Percentiles rank a stretch among this genome's conserved stretches.
phyloP scores from a whole-genome alignment of 2,888 invertebrate species.

The Spatulosminthurus flaviceps region DNA sequence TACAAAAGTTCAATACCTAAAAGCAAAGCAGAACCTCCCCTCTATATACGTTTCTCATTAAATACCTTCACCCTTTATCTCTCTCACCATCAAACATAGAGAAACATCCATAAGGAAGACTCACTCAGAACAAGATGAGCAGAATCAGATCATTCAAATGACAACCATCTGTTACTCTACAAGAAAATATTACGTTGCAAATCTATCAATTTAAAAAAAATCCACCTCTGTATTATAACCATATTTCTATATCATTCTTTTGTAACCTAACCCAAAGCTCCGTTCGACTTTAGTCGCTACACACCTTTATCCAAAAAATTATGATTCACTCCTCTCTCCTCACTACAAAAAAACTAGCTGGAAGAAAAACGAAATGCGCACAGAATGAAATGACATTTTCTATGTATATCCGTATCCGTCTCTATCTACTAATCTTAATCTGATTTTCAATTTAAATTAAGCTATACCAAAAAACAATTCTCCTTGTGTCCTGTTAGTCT shows the following conservation, averaged over 20 bases:
- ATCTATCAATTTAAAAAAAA: not conserved
- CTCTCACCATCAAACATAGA: not conserved
- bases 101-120: slow-evolving; percentile 4
- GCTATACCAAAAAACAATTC: too few relatives aligned
- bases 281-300: too few relatives aligned
- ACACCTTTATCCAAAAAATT: not conserved
- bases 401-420: not conserved
- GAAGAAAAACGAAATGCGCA: too few relatives aligned
- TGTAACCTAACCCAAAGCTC: not conserved
- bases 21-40: not conserved
- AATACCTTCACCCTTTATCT: slow-evolving; percentile 2
- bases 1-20: not conserved
- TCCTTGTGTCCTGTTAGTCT: too few relatives aligned
- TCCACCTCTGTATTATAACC: too few relatives aligned
- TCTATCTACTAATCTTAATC: too few relatives aligned
- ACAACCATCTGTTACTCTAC: not conserved
- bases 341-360: too few relatives aligned
- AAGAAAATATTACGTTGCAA: not conserved
- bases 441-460: not conserved
- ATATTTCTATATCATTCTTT: not conserved
- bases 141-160: slow-evolving; percentile 7
- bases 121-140: not conserved
- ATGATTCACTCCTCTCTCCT: not conserved
- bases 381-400: not conserved
- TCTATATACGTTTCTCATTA: not conserved